Evolutionary conservation across 2,797 vertebrate genomes (phyloP).

Genomic region (Microctenopoma stevenorrisi): DNA sequence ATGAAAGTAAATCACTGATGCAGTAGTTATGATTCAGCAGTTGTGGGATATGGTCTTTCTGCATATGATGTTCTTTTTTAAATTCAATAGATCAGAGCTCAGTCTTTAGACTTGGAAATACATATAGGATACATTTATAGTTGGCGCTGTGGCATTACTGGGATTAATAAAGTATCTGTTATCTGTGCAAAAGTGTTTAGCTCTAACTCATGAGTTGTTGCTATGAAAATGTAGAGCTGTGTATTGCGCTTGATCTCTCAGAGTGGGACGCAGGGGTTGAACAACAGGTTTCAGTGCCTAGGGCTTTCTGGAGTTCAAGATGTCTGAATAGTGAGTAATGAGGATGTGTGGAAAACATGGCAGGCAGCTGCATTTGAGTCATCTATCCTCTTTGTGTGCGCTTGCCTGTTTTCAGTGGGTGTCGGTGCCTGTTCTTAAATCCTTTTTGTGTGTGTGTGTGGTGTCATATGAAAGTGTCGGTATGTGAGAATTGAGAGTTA

Average conservation of each 20-base stretch:
- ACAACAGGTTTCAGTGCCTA: slow-evolving; percentile 66
- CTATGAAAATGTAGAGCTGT: slow-evolving; percentile 38
- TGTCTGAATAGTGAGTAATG: slow-evolving; percentile 79
- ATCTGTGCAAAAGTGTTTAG: slow-evolving; percentile 22
- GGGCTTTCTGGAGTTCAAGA: slow-evolving; percentile 50
- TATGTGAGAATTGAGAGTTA: slow-evolving; percentile 15
- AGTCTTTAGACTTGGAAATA: slow-evolving; percentile 2
- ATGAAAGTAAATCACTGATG: slow-evolving; percentile 12
- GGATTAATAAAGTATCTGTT: neutral
- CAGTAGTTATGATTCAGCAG: slow-evolving; percentile 30
- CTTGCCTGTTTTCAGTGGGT: slow-evolving; percentile 55
- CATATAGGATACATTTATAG: neutral
- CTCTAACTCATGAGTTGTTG: slow-evolving; percentile 15
- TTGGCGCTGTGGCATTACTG: neutral
- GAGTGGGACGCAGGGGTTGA: slow-evolving; percentile 38
- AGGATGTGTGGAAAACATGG: slow-evolving; percentile 81
- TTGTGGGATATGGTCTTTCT: slow-evolving; percentile 34
- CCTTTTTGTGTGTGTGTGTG: slow-evolving; percentile 1
- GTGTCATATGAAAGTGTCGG: slow-evolving; percentile 16
- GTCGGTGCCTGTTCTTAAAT: slow-evolving; percentile 35
- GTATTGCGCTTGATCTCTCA: slow-evolving; percentile 35
- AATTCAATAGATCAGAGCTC: slow-evolving; percentile 17
- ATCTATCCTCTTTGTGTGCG: slow-evolving; percentile 61
- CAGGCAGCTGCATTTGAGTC: slow-evolving; percentile 81
- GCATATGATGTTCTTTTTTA: slow-evolving; percentile 22